Conservation (phyloP, 2,888 invertebrate species). For the Calephelis perditalis region DNA sequence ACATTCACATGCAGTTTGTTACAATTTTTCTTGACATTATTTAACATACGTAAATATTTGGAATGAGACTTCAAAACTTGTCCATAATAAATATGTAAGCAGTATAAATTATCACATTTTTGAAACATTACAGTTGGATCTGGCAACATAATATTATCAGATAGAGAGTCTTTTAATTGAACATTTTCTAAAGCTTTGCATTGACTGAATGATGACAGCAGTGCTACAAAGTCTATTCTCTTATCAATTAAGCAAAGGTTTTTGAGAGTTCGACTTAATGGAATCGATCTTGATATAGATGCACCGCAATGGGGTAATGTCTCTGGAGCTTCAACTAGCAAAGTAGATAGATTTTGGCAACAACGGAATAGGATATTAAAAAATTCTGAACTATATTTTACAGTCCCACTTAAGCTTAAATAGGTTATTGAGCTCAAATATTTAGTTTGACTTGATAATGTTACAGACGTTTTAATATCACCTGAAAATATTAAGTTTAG, state of each 20-base stretch:
- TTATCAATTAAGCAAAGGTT: conserved; percentile 52
- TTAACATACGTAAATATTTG: conserved; percentile 38
- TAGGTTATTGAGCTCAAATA: conserved; percentile 56
- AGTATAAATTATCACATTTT: conserved; percentile 50
- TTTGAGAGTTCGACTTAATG: conserved; percentile 44
- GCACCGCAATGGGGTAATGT: conserved; percentile 36
- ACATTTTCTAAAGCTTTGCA: conserved; percentile 56
- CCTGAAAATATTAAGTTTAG: conserved; percentile 42
- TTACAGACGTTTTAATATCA: conserved; percentile 35
- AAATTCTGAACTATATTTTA: conserved; percentile 45
- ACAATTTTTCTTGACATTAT: conserved; percentile 38
- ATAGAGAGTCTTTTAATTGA: conserved; percentile 31
- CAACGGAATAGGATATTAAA: conserved; percentile 51
- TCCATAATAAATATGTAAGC: conserved; percentile 42
- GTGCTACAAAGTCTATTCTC: conserved; percentile 42
- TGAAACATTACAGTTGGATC: conserved; percentile 44
- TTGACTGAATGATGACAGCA: conserved; percentile 45
- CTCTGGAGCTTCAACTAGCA: conserved; percentile 42
- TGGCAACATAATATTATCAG: conserved; percentile 35
- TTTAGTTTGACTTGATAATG: conserved; percentile 36
- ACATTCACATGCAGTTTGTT: conserved; percentile 40
- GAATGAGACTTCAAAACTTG: conserved; percentile 34
- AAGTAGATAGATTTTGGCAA: conserved; percentile 48
- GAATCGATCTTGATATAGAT: conserved; percentile 41
- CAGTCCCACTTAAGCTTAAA: conserved; percentile 47